A percentile compares a stretch with the other conserved stretches of the same genome.
phyloP scores from a whole-genome alignment of 2,797 vertebrate genomes.

The Oryzias dopingdopingensis region DNA sequence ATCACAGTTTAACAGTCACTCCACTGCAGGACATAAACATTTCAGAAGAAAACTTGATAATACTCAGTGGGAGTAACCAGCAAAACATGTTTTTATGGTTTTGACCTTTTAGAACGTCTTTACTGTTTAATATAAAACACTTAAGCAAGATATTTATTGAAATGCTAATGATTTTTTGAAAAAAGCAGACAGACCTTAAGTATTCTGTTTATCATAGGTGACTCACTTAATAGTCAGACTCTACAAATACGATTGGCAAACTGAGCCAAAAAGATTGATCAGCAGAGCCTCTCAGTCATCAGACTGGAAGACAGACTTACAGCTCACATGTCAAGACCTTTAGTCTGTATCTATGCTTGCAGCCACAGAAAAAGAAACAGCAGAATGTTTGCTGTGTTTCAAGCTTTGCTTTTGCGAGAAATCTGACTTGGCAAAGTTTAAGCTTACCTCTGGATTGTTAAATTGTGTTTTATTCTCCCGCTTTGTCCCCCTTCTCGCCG shows the following conservation, averaged over 20 bases:
- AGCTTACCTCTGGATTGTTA: constrained; percentile 20
- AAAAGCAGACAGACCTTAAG: not conserved
- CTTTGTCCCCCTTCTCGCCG: constrained; percentile 20
- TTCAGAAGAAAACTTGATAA: too few relatives aligned
- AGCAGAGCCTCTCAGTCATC: constrained; percentile 61
- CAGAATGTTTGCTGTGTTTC: constrained; percentile 13
- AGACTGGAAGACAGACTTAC: constrained; percentile 47
- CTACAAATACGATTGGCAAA: constrained; percentile 52
- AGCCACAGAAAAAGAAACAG: constrained; percentile 15
- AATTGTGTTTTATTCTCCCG: constrained; percentile 23
- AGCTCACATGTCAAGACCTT: constrained; percentile 31
- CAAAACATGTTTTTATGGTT: too few relatives aligned
- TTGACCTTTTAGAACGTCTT: too few relatives aligned
- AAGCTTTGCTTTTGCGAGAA: constrained; percentile 17
- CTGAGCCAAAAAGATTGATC: constrained; percentile 48
- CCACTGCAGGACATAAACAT: too few relatives aligned
- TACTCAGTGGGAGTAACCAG: too few relatives aligned
- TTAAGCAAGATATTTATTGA: too few relatives aligned
- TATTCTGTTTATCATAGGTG: constrained; percentile 17
- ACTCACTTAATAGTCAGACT: constrained; percentile 42
- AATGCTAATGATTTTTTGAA: too few relatives aligned
- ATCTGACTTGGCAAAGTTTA: constrained; percentile 11
- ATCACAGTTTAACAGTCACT: too few relatives aligned
- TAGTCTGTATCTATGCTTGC: constrained; percentile 20
- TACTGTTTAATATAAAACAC: too few relatives aligned